Conservation (phyloP, 2,888 invertebrate genomes). For the Calameuta filiformis region DNA sequence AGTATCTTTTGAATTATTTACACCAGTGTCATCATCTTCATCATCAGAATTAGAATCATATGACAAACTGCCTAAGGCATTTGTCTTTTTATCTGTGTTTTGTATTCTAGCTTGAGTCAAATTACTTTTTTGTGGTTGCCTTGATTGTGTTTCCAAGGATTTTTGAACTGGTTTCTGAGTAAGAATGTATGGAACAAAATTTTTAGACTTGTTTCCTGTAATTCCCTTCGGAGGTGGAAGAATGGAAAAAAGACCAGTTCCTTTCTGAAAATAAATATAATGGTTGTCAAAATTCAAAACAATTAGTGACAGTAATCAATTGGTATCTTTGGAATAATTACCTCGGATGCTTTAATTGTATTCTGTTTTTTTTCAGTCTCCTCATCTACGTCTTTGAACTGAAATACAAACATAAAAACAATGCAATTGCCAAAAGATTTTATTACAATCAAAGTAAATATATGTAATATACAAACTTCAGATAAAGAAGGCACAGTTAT, state of each 20-base stretch:
- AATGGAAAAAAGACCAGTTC: constrained; percentile 75
- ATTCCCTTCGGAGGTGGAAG: constrained; percentile 76
- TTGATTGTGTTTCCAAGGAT: constrained; percentile 11
- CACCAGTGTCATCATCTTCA: constrained; percentile 47
- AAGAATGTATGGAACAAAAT: constrained; percentile 67
- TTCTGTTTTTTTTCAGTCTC: constrained; percentile 65
- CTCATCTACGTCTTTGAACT: constrained; percentile 73
- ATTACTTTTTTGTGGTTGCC: constrained; percentile 12
- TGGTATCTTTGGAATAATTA: constrained; percentile 53
- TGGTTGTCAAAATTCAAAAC: constrained; percentile 19
- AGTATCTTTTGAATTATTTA: constrained; percentile 4
- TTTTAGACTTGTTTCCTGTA: constrained; percentile 55
- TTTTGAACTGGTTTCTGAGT: constrained; percentile 50
- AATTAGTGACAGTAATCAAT: constrained; percentile 16
- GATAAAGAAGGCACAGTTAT: constrained; percentile 77
- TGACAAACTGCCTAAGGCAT: constrained; percentile 33
- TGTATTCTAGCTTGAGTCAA: constrained; percentile 43
- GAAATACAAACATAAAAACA: constrained; percentile 3
- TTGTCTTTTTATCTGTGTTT: constrained; percentile 54
- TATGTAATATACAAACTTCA: constrained; percentile 67
- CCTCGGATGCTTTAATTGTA: constrained; percentile 67
- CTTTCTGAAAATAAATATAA: constrained; percentile 67
- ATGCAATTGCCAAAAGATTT: neutral
- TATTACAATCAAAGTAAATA: constrained; percentile 9
- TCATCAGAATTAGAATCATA: constrained; percentile 60